These are phyloP conservation scores for Colossoma macropomum DNA, from an alignment of 2,113 vertebrate species.

Conservation along the genomic window DNA sequence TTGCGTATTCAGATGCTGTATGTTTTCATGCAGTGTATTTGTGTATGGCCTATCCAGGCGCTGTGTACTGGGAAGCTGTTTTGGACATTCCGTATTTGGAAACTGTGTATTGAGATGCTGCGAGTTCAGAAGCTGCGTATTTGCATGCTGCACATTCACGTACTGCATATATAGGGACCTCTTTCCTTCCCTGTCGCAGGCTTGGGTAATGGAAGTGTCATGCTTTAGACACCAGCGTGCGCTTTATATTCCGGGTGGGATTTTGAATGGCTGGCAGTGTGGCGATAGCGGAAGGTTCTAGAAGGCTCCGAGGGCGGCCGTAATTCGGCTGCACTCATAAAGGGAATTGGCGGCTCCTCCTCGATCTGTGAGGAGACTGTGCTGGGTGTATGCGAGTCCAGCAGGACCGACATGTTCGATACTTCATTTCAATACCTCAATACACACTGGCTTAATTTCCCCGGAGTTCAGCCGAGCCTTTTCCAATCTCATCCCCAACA, in stretches of 20 bases:
- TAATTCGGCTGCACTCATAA: conserved; percentile 42
- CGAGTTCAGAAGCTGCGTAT: neutral
- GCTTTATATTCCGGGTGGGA: neutral
- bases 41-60: no score
- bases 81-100: no score
- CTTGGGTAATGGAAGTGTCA: neutral
- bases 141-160: neutral
- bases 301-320: conserved; percentile 11
- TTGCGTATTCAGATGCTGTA: no score
- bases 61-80: no score
- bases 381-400: conserved; percentile 16
- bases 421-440: conserved; percentile 62
- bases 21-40: no score
- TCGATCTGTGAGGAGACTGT: conserved; percentile 41
- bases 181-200: neutral
- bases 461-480: conserved; percentile 53
- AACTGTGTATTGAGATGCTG: no score
- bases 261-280: conserved; percentile 6
- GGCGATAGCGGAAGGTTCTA: neutral
- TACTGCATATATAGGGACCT: neutral
- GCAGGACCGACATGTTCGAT: conserved; percentile 45
- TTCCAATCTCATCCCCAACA: conserved; percentile 38
- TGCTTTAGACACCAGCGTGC: neutral
- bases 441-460: conserved; percentile 65
- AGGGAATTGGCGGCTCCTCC: conserved; percentile 36